Base-by-base conservation (phyloP, 2,113 vertebrate genomes). In the Camelus dromedarius region DNA sequence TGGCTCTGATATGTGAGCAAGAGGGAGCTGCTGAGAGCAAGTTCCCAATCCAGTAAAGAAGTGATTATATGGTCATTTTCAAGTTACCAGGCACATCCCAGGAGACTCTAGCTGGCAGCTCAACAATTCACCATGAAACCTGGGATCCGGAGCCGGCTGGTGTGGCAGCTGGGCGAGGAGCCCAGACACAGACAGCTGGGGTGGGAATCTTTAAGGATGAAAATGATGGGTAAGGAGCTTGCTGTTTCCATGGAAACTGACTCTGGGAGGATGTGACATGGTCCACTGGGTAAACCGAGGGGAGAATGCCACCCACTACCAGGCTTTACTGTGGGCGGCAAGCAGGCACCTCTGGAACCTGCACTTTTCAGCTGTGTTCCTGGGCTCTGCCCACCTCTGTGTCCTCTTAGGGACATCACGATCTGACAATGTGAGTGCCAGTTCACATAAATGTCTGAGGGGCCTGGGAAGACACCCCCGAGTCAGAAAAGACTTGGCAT, bases 201-300 rank as follows among this genome's bases (percentile, higher is more conserved):
- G 48, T 92, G 56, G 72, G 66, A 97, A 84, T 90, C 89, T 96
- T 96, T 94, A 92, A 94, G 56, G 95, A 93, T 89, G 89, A 88
- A 94, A 89, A 91, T 8, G 91, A 94, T 93, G 81, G 91, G 70
- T 56, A 93, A 95, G 91, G 52, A 96, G 54, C 62, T 94, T 95
- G 93, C 48, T 77, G 96, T 96, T 96, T 92, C 66, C 93, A 94
- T 95, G 91, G 96, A 77, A 95, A 98, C 85, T 0, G 62, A 60
- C 60, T 92, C 90, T 70, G 83, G 87, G 54, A 92, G 56, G 80
- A 90, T 92, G 81, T 97, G 84, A 93, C 69, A 69, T 15, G 15
- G 54, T 42, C 73, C 52, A 83, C n/a, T 38, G 85, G 60, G 35
- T 93, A 96, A 89, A 60, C 83, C 0, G 0, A 38, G 20, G 64